phyloP scores from a whole-genome alignment of 1,140 invertebrate species.

The Drosophila chauvacae region DNA sequence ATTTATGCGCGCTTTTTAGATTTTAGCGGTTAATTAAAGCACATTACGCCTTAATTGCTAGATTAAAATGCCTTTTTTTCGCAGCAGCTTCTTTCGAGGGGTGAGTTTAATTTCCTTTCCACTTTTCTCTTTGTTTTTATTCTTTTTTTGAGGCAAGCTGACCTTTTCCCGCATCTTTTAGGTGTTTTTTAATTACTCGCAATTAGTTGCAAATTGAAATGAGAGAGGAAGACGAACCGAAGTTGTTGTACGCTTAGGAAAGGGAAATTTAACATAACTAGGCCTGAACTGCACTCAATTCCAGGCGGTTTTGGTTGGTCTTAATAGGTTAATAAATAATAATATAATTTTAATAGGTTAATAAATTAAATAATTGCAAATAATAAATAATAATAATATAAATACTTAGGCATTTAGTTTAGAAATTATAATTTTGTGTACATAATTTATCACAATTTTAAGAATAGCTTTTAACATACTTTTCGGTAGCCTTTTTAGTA shows the following conservation, averaged over 20 bases:
- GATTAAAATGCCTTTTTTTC: constrained; percentile 65
- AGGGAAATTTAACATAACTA: neutral
- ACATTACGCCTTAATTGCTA: constrained; percentile 77
- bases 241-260: too few relatives aligned
- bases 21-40: constrained; percentile 82
- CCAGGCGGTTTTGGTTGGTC: too few relatives aligned
- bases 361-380: too few relatives aligned
- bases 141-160: neutral
- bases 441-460: too few relatives aligned
- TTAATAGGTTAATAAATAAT: neutral
- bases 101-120: neutral
- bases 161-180: constrained; percentile 32
- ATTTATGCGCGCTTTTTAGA: constrained; percentile 78
- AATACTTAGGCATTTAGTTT: too few relatives aligned
- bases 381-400: too few relatives aligned
- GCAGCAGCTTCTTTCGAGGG: neutral
- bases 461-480: too few relatives aligned
- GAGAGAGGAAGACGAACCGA: neutral
- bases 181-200: constrained; percentile 68
- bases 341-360: too few relatives aligned
- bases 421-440: too few relatives aligned
- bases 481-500: too few relatives aligned
- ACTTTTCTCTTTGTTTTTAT: neutral
- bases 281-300: too few relatives aligned
- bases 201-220: constrained; percentile 77